phyloP scores from a whole-genome alignment of 2,113 vertebrate species.

The Suricata suricatta region DNA sequence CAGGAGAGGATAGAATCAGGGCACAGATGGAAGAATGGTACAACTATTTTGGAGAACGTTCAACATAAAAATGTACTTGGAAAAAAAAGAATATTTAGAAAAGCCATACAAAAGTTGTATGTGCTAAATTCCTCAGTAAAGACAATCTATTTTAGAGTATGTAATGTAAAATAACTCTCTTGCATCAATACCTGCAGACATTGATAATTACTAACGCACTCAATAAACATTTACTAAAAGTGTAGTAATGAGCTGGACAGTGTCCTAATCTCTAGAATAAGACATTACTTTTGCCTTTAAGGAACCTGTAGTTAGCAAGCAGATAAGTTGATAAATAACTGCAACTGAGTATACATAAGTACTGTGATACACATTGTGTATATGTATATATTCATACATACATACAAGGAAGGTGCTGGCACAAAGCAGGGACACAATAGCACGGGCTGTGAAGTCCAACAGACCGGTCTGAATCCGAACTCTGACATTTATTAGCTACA shows the following conservation, averaged over 20 bases:
- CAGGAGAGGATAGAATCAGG: neutral
- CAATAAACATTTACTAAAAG: slow-evolving; percentile 9
- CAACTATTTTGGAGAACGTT: neutral
- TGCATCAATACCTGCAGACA: neutral
- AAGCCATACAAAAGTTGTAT: slow-evolving; percentile 27
- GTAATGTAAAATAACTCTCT: neutral
- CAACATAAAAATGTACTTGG: neutral
- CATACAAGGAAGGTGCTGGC: neutral
- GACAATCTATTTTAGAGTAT: neutral
- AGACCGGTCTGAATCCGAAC: neutral
- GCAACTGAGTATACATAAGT: neutral
- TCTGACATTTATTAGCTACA: neutral
- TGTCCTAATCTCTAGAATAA: neutral
- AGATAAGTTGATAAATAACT: neutral
- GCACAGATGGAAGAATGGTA: neutral
- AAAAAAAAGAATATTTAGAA: slow-evolving; percentile 1
- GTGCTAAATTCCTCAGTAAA: neutral
- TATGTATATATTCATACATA: neutral
- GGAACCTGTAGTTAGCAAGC: neutral
- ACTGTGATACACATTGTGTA: neutral
- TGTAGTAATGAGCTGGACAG: neutral
- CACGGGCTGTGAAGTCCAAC: neutral
- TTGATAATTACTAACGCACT: neutral
- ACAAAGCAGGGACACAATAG: neutral
- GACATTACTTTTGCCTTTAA: slow-evolving; percentile 14